Percentiles rank a stretch among this genome's conserved stretches.
Conservation (phyloP, 2,888 invertebrate genomes). For the Melipona beecheii region DNA sequence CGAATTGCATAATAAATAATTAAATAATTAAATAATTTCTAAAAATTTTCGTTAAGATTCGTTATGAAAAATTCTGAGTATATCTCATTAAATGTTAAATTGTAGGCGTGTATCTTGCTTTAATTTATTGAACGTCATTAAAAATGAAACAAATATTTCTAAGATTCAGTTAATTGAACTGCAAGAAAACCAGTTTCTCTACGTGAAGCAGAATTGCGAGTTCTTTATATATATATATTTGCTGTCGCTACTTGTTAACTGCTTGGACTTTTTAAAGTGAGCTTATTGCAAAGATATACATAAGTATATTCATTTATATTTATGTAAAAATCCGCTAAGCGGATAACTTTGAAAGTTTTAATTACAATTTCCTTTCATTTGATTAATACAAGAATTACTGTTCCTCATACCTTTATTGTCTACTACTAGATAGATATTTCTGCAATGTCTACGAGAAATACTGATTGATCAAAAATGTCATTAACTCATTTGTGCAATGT, state of each 20-base stretch:
- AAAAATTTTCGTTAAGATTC: too few species aligned
- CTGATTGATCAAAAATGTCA: neutral
- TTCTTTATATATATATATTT: neutral
- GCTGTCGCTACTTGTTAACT: neutral
- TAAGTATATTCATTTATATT: neutral
- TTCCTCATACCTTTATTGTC: neutral
- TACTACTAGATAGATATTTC: too few species aligned
- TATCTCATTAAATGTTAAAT: neutral
- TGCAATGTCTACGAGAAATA: neutral
- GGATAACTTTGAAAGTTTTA: neutral
- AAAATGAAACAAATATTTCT: slow-evolving; percentile 1
- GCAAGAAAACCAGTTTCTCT: slow-evolving; percentile 43
- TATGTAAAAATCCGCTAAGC: neutral
- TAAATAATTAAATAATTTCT: too few species aligned
- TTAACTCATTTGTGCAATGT: neutral
- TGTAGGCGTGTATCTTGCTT: too few species aligned
- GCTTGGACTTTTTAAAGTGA: neutral
- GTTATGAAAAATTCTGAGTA: neutral
- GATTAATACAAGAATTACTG: neutral
- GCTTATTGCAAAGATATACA: neutral
- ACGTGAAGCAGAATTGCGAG: slow-evolving; percentile 26
- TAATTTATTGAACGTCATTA: neutral
- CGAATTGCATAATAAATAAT: too few species aligned
- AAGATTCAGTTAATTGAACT: neutral
- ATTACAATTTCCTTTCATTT: neutral